phyloP scores from a whole-genome alignment of 1,140 invertebrate genomes.

The Venustaconcha ellipsiformis region DNA sequence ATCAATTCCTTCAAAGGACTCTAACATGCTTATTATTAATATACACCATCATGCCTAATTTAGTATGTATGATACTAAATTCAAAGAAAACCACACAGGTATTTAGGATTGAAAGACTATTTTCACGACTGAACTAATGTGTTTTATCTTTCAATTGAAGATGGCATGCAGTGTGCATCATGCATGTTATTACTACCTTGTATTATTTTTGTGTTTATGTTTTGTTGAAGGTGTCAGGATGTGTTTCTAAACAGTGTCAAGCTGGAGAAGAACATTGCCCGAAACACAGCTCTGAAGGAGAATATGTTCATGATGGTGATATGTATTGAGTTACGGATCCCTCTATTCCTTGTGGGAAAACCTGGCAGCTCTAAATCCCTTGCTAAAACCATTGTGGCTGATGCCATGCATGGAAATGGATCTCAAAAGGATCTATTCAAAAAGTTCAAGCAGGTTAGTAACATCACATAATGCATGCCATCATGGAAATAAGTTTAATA shows the following conservation, averaged over 20 bases:
- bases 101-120: too few relatives aligned
- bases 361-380: conserved; percentile 67
- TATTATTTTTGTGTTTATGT: background rate
- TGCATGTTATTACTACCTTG: too few relatives aligned
- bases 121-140: too few relatives aligned
- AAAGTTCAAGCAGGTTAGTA: conserved; percentile 21
- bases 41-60: too few relatives aligned
- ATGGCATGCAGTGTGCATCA: too few relatives aligned
- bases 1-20: too few relatives aligned
- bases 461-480: too few relatives aligned
- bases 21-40: too few relatives aligned
- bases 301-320: conserved; percentile 66
- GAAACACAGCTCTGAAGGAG: conserved; percentile 61
- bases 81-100: too few relatives aligned
- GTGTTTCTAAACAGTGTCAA: conserved; percentile 56
- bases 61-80: too few relatives aligned
- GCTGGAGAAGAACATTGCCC: conserved; percentile 54
- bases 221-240: conserved; percentile 54
- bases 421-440: conserved; percentile 27
- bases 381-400: conserved; percentile 56
- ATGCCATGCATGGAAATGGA: conserved; percentile 60
- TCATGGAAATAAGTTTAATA: too few relatives aligned
- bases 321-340: conserved; percentile 59
- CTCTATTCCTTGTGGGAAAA: conserved; percentile 64
- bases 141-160: too few relatives aligned